phyloP scores from a whole-genome alignment of 2,888 invertebrate species.

The Cloeon dipterum region DNA sequence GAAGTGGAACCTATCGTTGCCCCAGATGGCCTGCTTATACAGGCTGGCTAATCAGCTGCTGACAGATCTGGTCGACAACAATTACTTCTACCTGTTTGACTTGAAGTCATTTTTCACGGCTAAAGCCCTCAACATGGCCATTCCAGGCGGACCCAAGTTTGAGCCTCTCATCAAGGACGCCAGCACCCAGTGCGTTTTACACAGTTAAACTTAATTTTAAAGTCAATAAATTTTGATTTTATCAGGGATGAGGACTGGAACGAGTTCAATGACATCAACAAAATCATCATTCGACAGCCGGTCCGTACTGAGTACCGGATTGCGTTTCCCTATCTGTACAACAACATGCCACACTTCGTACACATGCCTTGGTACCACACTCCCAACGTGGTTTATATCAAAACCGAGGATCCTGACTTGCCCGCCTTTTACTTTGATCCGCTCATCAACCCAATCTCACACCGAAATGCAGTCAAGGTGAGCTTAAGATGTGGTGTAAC shows the following conservation, averaged over 20 bases:
- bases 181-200: slow-evolving; percentile 51
- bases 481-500: slow-evolving; percentile 10
- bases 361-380: slow-evolving; percentile 99
- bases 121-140: slow-evolving; percentile 97
- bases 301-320: slow-evolving; percentile 98
- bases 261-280: slow-evolving; percentile 99
- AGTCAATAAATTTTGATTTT: slow-evolving; percentile 7
- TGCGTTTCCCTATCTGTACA: slow-evolving; percentile 97
- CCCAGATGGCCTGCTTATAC: slow-evolving; percentile 95
- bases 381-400: slow-evolving; percentile 97
- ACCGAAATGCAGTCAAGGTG: slow-evolving; percentile 64
- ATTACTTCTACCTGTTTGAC: slow-evolving; percentile 98
- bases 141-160: slow-evolving; percentile 98
- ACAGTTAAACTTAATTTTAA: not conserved
- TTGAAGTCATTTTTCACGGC: slow-evolving; percentile 99
- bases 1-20: slow-evolving; percentile 85
- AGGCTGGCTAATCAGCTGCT: slow-evolving; percentile 91
- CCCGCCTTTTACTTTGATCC: slow-evolving; percentile 99
- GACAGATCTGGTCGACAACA: slow-evolving; percentile 93
- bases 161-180: slow-evolving; percentile 97
- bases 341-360: slow-evolving; percentile 95
- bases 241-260: slow-evolving; percentile 98
- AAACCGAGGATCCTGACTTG: slow-evolving; percentile 98
- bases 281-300: slow-evolving; percentile 97
- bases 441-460: slow-evolving; percentile 95